A percentile compares a stretch with the other conserved stretches of the same genome.
phyloP scores from a whole-genome alignment of 1,140 invertebrate genomes.

The Drosophila arawakana region DNA sequence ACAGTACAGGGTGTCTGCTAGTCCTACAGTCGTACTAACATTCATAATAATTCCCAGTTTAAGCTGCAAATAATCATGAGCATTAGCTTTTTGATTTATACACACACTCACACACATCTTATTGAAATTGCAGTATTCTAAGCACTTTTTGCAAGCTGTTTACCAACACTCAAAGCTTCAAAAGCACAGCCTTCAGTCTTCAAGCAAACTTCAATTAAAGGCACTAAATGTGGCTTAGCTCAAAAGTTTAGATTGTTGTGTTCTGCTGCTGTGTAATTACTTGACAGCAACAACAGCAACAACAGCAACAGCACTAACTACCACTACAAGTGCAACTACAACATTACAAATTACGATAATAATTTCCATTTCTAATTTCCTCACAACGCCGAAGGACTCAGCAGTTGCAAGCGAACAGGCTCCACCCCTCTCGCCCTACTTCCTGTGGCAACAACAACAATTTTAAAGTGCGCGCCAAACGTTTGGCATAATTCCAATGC shows the following conservation, averaged over 20 bases:
- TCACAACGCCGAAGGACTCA: constrained; percentile 72
- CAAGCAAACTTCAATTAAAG: constrained; percentile 52
- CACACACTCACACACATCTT: too few relatives aligned
- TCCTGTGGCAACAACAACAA: constrained; percentile 36
- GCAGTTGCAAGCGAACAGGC: constrained; percentile 48
- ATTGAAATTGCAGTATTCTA: not conserved
- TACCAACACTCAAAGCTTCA: constrained; percentile 9
- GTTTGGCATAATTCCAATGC: constrained; percentile 76
- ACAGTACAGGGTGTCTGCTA: too few relatives aligned
- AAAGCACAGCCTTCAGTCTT: constrained; percentile 25
- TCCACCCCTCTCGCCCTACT: constrained; percentile 21
- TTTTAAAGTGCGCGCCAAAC: constrained; percentile 44
- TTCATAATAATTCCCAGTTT: too few relatives aligned
- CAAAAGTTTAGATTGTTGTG: constrained; percentile 45
- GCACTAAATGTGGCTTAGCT: constrained; percentile 45
- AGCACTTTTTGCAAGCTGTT: not conserved
- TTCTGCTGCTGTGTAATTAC: constrained; percentile 68
- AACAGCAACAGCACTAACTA: constrained; percentile 33
- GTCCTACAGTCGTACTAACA: too few relatives aligned
- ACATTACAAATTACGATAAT: constrained; percentile 79
- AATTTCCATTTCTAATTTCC: constrained; percentile 83
- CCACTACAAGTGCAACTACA: constrained; percentile 38
- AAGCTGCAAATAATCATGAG: not conserved
- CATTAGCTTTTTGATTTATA: not conserved
- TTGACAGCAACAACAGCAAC: constrained; percentile 74